phyloP scores from a whole-genome alignment of 2,797 vertebrate genomes.

The Chaetodon trifasciatus region DNA sequence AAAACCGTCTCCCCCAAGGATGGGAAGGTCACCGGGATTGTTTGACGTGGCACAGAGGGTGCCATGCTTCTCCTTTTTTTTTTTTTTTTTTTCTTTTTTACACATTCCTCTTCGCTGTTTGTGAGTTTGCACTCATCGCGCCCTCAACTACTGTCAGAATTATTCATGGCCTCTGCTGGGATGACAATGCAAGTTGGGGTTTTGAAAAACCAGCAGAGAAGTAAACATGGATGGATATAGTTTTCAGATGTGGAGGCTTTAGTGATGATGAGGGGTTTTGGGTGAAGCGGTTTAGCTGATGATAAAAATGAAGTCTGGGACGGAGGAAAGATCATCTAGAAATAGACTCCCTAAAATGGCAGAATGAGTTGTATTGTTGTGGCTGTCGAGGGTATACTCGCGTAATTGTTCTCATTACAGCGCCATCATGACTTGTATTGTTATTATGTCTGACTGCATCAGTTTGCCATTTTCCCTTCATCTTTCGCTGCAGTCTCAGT shows the following conservation, averaged over 20 bases:
- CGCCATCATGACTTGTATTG: conserved; percentile 68
- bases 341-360: conserved; percentile 42
- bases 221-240: conserved; percentile 42
- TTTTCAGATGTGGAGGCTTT: conserved; percentile 40
- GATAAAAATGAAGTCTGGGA: conserved; percentile 31
- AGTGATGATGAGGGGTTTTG: conserved; percentile 37
- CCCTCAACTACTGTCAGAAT: conserved; percentile 58
- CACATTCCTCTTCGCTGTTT: conserved; percentile 45
- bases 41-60: conserved; percentile 57
- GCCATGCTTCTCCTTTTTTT: background rate
- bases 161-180: conserved; percentile 60
- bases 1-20: conserved; percentile 69
- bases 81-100: background rate
- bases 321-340: conserved; percentile 41
- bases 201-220: conserved; percentile 47
- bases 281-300: conserved; percentile 27
- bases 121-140: conserved; percentile 50
- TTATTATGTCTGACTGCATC: conserved; percentile 77
- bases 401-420: conserved; percentile 72
- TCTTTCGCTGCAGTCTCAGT: conserved; percentile 72
- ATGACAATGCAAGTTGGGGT: conserved; percentile 47
- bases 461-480: conserved; percentile 77
- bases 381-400: conserved; percentile 53
- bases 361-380: conserved; percentile 60
- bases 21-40: conserved; percentile 70